Conservation (phyloP, 2,113 vertebrate genomes). For the Platysternon megacephalum region DNA sequence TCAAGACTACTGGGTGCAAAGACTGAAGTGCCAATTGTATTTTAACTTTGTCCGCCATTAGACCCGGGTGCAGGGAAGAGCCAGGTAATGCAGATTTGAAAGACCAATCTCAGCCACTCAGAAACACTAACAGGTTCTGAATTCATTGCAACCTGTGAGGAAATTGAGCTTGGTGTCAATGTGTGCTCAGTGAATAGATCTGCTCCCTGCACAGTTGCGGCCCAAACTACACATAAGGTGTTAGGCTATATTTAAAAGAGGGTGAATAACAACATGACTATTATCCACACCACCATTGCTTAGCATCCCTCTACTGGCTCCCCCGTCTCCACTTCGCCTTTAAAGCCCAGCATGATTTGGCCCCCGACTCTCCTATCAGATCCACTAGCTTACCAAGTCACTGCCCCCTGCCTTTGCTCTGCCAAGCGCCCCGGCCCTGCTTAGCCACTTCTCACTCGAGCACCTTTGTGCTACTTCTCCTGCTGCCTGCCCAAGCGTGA, state of each 20-base stretch:
- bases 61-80: accelerated
- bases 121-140: neutral
- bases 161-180: accelerated
- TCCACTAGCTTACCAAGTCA: neutral
- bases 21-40: neutral
- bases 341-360: too few species aligned
- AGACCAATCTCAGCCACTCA: neutral
- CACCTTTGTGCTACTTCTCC: neutral
- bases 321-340: neutral
- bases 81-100: neutral
- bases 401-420: neutral
- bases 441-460: neutral
- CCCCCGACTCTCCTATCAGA: too few species aligned
- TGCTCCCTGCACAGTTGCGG: neutral
- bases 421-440: too few species aligned
- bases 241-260: neutral
- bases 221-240: neutral
- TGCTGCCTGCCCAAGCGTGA: neutral
- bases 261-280: neutral
- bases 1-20: neutral
- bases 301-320: neutral
- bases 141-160: conserved; percentile 1
- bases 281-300: neutral
- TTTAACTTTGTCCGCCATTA: neutral
- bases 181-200: neutral